Evolutionary conservation across 1,140 invertebrate species (phyloP).

Genomic region (Colletes gigas): DNA sequence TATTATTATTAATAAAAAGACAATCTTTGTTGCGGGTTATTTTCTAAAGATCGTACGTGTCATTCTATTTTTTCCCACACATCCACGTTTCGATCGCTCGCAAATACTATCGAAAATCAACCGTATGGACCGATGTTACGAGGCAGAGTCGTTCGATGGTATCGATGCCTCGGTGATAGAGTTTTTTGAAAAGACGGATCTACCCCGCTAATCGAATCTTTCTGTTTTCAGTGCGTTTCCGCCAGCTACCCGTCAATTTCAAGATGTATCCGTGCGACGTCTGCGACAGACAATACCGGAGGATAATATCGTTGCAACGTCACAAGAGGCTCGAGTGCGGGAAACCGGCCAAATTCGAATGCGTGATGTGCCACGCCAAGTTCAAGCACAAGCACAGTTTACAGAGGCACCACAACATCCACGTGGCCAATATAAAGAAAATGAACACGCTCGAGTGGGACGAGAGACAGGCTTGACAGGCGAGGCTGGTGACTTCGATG

Average conservation of each 20-base stretch:
- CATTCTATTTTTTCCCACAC: constrained; percentile 19
- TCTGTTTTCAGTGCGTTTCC: constrained; percentile 65
- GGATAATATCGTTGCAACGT: constrained; percentile 74
- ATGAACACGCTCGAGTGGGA: not conserved
- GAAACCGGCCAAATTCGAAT: constrained; percentile 76
- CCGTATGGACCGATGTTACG: too few species aligned
- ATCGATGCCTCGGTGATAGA: not conserved
- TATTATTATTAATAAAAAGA: constrained; percentile 72
- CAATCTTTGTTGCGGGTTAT: constrained; percentile 77
- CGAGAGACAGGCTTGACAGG: constrained; percentile 44
- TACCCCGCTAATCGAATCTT: constrained; percentile 40
- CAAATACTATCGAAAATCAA: too few species aligned
- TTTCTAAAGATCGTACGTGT: constrained; percentile 67
- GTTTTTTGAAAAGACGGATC: not conserved
- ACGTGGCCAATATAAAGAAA: constrained; percentile 31
- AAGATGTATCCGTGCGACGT: constrained; percentile 71
- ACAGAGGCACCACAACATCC: constrained; percentile 72
- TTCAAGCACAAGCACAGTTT: constrained; percentile 79
- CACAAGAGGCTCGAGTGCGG: constrained; percentile 77
- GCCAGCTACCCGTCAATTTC: constrained; percentile 21
- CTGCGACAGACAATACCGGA: constrained; percentile 73
- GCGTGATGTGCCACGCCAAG: constrained; percentile 73
- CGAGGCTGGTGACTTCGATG: not conserved
- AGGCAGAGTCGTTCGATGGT: not conserved
- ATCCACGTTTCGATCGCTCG: too few species aligned